These are phyloP conservation scores for Megalops cyprinoides DNA, from an alignment of 2,797 vertebrate genomes.

Conservation along the genomic window DNA sequence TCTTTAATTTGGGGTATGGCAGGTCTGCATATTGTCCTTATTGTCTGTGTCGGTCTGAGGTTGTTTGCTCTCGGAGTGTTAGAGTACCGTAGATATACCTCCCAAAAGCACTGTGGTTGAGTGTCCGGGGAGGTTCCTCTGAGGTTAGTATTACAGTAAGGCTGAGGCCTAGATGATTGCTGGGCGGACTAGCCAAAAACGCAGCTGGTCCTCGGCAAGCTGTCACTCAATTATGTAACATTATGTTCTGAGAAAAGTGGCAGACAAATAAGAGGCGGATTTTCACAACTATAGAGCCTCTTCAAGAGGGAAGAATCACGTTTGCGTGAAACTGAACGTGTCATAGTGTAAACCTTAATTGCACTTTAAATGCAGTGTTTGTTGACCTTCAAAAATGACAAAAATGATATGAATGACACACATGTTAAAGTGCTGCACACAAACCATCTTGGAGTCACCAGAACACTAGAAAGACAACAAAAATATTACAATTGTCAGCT, in stretches of 20 bases:
- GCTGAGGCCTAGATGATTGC: background rate
- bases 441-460: background rate
- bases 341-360: background rate
- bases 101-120: constrained; percentile 23
- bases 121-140: constrained; percentile 15
- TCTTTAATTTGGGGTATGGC: constrained; percentile 44
- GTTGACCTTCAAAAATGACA: constrained; percentile 17
- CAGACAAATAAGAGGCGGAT: background rate
- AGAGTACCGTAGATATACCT: constrained; percentile 1
- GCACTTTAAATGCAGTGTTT: background rate
- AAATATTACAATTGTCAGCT: too few relatives aligned
- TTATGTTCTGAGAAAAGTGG: background rate
- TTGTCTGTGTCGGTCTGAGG: constrained; percentile 33
- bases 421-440: background rate
- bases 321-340: background rate
- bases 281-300: constrained; percentile 16
- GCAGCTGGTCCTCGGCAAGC: background rate
- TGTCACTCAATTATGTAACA: constrained; percentile 3
- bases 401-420: constrained; percentile 14
- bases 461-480: background rate
- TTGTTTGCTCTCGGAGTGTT: constrained; percentile 16
- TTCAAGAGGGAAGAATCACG: constrained; percentile 11
- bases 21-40: constrained; percentile 47
- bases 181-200: constrained; percentile 5
- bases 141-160: constrained; percentile 7